Evolutionary conservation across 2,888 invertebrate species (phyloP), one percentile per base, ranked within the genome.

Genomic region (Melitaea athalia): DNA sequence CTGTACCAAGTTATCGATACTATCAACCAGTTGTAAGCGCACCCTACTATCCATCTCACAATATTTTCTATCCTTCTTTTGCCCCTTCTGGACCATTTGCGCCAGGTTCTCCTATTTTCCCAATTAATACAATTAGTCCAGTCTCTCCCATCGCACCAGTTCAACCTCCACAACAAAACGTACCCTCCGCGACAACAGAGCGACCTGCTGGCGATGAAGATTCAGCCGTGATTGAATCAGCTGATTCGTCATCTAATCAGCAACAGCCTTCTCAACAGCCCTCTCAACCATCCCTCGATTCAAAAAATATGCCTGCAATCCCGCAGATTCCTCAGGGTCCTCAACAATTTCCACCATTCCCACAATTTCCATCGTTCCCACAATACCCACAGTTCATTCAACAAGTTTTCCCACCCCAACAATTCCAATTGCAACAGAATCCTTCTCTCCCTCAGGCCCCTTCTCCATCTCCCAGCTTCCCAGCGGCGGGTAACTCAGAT

Each of bases 171-270:
- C 12, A n/a, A 24, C 64, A 69, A 49, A 73, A 68, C 63, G 64
- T 65, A 59, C 73, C 75, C 5, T 78, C 70, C 59, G 57, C 63
- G 11, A 81, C 85, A 2, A 66, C 79, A 42, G 80, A 83, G 63
- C 76, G 79, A 61, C 77, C 81, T 12, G 71, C 79, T 0, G 87
- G 87, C 5, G 91, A 91, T 64, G 78, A 84, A 15, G 91, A 92
- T 63, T 81, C 89, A 1, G 77, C 89, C n/a, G 86, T 92, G 0
- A 78, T 92, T 49, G 92, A 92, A 53, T 90, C 92, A 6, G 87
- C 89, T 4, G 88, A 91, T 33, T 79, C 73, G 61, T 72, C 80
- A n/a, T 72, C 78, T 17, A 68, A 63, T 38, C 80, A 82, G 71
- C 76, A 80, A 63, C 79, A 72, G 59, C 49, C 75, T 6, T 64